phyloP scores from a whole-genome alignment of 2,888 invertebrate genomes.

The Parelbella ahira region DNA sequence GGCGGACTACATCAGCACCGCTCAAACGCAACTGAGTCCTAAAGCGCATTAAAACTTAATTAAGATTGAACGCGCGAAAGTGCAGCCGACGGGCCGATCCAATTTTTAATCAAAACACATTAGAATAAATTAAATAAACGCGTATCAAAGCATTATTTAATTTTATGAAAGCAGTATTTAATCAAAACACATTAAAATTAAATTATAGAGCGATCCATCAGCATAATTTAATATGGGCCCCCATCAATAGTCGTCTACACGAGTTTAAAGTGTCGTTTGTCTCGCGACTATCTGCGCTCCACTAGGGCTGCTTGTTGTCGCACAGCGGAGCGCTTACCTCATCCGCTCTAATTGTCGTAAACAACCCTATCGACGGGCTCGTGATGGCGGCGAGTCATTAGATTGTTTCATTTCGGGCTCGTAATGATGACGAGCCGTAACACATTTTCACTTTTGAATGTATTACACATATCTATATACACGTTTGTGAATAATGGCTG shows the following conservation, averaged over 20 bases:
- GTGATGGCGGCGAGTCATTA: too few species aligned
- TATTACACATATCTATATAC: too few species aligned
- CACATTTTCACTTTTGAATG: too few species aligned
- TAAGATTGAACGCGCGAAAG: constrained; percentile 3
- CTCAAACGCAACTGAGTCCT: constrained; percentile 2
- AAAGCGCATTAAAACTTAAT: constrained; percentile 16
- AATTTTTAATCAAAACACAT: constrained; percentile 21
- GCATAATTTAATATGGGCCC: constrained; percentile 68
- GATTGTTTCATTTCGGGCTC: too few species aligned
- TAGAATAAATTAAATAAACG: constrained; percentile 31
- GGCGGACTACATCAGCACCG: neutral
- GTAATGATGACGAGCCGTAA: too few species aligned
- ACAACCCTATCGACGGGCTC: too few species aligned
- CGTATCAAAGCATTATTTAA: constrained; percentile 40
- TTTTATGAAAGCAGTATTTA: constrained; percentile 56
- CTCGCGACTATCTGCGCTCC: constrained; percentile 50
- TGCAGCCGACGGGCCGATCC: constrained; percentile 4
- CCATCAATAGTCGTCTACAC: constrained; percentile 55
- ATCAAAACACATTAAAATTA: constrained; percentile 76
- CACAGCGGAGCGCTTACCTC: constrained; percentile 9
- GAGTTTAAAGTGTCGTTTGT: constrained; percentile 62
- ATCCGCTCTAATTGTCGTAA: constrained; percentile 1
- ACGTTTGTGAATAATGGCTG: too few species aligned
- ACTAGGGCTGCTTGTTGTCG: constrained; percentile 26
- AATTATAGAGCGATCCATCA: constrained; percentile 74